A percentile compares a stretch with the other conserved stretches of the same genome.
Conservation (phyloP, 1,140 invertebrate species). For the Drosophila paulistorum region DNA sequence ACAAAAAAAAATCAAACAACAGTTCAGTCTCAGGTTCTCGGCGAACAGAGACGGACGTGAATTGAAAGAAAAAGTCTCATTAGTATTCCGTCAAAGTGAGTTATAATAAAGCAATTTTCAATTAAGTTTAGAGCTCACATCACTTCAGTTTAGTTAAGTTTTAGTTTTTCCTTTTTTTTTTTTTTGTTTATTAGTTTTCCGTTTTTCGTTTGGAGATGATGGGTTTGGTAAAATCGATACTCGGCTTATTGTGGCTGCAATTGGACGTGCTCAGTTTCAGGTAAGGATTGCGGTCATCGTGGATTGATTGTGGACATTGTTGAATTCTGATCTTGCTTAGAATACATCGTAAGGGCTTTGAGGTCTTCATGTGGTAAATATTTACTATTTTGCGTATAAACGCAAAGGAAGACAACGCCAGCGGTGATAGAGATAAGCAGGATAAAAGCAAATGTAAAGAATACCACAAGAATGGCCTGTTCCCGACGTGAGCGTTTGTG, state of each 20-base stretch:
- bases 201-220: conserved; percentile 27
- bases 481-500: conserved; percentile 26
- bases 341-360: neutral
- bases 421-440: conserved; percentile 9
- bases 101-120: conserved; percentile 4
- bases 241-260: conserved; percentile 31
- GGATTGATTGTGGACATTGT: neutral
- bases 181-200: neutral
- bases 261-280: conserved; percentile 35
- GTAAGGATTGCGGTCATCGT: conserved; percentile 38
- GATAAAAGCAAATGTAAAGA: conserved; percentile 1
- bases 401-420: conserved; percentile 30
- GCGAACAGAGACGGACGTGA: neutral
- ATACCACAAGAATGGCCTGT: conserved; percentile 25
- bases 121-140: neutral
- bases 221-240: conserved; percentile 65
- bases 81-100: neutral
- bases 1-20: neutral
- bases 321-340: too few relatives aligned
- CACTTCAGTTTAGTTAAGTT: too few relatives aligned
- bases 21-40: conserved; percentile 1
- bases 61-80: neutral
- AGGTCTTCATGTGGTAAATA: neutral
- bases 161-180: neutral
- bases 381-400: conserved; percentile 25